Percentiles rank a stretch among this genome's conserved stretches.
These are phyloP conservation scores for Patella caerulea DNA, from an alignment of 2,888 invertebrate genomes.

Conservation along the genomic window DNA sequence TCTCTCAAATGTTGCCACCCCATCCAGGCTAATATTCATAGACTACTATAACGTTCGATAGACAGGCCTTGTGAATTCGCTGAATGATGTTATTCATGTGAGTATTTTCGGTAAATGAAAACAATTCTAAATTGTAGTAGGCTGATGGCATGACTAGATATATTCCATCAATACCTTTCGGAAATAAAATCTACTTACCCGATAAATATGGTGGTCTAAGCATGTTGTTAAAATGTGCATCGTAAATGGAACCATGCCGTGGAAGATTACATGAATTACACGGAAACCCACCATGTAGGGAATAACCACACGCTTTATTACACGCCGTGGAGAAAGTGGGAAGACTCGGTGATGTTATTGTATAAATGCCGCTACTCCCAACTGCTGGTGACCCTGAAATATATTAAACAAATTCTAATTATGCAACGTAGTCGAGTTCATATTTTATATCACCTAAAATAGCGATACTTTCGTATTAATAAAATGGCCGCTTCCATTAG, in stretches of 20 bases:
- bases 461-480: no score
- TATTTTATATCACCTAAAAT: no score
- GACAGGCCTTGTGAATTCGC: no score
- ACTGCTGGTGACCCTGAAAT: conserved; percentile 25
- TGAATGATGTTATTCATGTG: no score
- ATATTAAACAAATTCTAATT: not conserved
- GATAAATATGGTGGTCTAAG: conserved; percentile 60
- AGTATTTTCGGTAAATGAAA: no score
- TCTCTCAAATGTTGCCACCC: no score
- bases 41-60: no score
- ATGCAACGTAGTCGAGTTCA: no score
- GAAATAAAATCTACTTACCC: conserved; percentile 43
- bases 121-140: no score
- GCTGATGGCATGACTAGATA: no score
- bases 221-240: conserved; percentile 58
- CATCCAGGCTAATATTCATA: no score
- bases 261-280: conserved; percentile 53
- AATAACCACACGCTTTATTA: conserved; percentile 41
- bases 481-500: no score
- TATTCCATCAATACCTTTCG: not conserved
- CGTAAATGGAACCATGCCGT: conserved; percentile 54
- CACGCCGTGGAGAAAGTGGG: conserved; percentile 32
- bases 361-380: conserved; percentile 33
- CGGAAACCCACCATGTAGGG: conserved; percentile 42
- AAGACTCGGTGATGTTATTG: conserved; percentile 36